phyloP scores from a whole-genome alignment of 1,140 invertebrate species.

The Neodiprion lecontei region DNA sequence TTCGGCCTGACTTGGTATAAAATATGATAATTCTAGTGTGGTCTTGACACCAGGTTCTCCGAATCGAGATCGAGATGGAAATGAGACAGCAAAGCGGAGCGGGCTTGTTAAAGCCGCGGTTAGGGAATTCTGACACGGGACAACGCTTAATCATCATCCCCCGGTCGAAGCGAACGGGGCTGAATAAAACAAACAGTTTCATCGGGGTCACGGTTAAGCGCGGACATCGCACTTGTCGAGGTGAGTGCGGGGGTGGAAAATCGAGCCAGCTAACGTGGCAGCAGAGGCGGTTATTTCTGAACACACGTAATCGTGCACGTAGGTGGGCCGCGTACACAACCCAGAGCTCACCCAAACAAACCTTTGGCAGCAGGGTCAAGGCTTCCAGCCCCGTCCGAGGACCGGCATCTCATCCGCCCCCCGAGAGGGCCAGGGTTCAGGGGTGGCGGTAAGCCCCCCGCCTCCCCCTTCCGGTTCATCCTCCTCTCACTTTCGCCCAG shows the following conservation, averaged over 20 bases:
- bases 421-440: conserved; percentile 29
- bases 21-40: too few relatives aligned
- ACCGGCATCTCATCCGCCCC: conserved; percentile 44
- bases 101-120: too few relatives aligned
- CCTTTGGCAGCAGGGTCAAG: conserved; percentile 50
- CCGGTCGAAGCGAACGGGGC: background rate
- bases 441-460: background rate
- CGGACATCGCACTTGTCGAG: background rate
- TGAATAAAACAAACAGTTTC: background rate
- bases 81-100: too few relatives aligned
- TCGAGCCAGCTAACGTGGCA: background rate
- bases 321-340: conserved; percentile 29
- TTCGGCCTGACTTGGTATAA: too few relatives aligned
- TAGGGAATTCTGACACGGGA: too few relatives aligned
- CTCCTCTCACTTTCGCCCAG: conserved; percentile 15
- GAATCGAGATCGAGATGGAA: too few relatives aligned
- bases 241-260: background rate
- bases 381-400: conserved; percentile 43
- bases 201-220: background rate
- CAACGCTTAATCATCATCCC: background rate
- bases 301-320: conserved; percentile 22
- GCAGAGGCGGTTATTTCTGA: background rate
- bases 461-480: background rate
- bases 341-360: conserved; percentile 46
- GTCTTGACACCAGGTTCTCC: too few relatives aligned